Percentiles rank a stretch among this genome's conserved stretches.
Evolutionary conservation across 2,113 vertebrate species (phyloP).

Genomic region (Todiramphus saurophagus): DNA sequence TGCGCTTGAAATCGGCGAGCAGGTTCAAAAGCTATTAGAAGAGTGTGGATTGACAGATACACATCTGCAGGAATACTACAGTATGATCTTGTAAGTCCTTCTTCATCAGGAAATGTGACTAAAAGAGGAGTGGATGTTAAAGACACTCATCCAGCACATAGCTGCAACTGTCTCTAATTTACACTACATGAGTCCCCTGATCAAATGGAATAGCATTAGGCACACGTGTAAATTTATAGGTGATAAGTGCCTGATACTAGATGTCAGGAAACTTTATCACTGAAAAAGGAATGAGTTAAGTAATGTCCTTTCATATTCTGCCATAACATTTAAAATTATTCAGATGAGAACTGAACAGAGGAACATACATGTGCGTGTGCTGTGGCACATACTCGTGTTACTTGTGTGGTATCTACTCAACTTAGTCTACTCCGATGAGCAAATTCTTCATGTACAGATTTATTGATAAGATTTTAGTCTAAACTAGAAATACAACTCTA

Average conservation of each 20-base stretch:
- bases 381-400: background rate
- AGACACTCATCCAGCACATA: background rate
- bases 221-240: background rate
- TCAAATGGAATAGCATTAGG: background rate
- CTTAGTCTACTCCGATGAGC: background rate
- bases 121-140: background rate
- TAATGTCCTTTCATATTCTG: background rate
- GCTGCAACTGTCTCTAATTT: background rate
- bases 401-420: background rate
- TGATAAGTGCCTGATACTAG: background rate
- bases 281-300: background rate
- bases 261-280: background rate
- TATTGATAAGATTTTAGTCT: background rate
- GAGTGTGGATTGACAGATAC: background rate
- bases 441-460: background rate
- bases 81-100: background rate
- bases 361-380: background rate
- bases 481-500: background rate
- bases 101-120: background rate
- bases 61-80: background rate
- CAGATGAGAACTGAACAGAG: background rate
- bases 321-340: background rate
- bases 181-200: background rate
- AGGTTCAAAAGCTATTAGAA: background rate
- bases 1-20: background rate